phyloP scores from a whole-genome alignment of 2,113 vertebrate genomes.

The Bufo gargarizans region DNA sequence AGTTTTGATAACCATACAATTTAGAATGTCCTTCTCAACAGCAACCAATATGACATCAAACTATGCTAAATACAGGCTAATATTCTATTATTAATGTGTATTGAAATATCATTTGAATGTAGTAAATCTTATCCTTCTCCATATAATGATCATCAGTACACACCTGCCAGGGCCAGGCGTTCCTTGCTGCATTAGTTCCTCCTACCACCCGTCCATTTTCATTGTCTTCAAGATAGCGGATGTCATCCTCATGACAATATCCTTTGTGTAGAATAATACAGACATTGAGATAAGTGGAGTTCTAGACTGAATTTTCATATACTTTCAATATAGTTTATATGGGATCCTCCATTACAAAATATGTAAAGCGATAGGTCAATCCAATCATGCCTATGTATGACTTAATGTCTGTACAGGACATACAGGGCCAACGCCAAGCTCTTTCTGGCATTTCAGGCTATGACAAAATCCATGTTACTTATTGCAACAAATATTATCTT shows the following conservation, averaged over 20 bases:
- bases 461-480: too few relatives aligned
- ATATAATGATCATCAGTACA: background rate
- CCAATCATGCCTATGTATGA: too few relatives aligned
- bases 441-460: too few relatives aligned
- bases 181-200: constrained; percentile 73
- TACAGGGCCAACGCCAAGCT: too few relatives aligned
- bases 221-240: constrained; percentile 68
- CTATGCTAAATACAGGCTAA: background rate
- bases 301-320: background rate
- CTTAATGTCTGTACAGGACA: too few relatives aligned
- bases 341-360: too few relatives aligned
- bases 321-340: background rate
- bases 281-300: background rate
- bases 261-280: constrained; percentile 9
- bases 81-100: background rate
- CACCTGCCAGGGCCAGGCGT: constrained; percentile 90
- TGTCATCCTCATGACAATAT: constrained; percentile 15
- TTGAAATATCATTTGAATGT: background rate
- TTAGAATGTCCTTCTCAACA: background rate
- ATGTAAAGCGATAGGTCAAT: too few relatives aligned
- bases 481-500: too few relatives aligned
- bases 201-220: constrained; percentile 78
- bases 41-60: background rate
- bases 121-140: background rate
- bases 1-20: background rate